Conservation (phyloP, 2,113 vertebrate genomes). For the Lethenteron camtschaticum region DNA sequence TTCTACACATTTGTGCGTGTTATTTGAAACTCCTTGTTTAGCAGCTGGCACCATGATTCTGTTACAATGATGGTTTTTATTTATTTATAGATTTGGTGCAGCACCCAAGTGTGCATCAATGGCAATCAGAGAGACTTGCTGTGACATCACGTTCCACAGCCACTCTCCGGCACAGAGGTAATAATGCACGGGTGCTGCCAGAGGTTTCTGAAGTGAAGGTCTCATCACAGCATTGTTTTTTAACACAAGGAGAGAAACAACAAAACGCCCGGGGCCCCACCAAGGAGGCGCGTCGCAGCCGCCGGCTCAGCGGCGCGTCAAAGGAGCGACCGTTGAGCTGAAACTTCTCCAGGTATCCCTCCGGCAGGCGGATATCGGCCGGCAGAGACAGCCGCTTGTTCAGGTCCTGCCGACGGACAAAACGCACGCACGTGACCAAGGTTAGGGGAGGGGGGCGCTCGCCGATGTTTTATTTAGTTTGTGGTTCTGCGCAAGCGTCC, state of each 20-base stretch:
- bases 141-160: not conserved
- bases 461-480: no score
- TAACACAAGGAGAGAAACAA: not conserved
- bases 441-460: no score
- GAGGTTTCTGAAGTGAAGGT: constrained; percentile 7
- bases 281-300: constrained; percentile 75
- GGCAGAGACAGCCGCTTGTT: constrained; percentile 91
- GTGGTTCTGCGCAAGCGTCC: no score
- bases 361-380: constrained; percentile 89
- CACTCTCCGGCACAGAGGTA: no score
- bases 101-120: constrained; percentile 7
- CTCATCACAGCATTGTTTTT: constrained; percentile 3
- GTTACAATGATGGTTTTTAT: no score
- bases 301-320: constrained; percentile 80
- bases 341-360: constrained; percentile 81
- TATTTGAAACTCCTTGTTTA: no score
- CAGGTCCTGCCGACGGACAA: constrained; percentile 39
- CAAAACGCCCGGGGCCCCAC: constrained; percentile 23
- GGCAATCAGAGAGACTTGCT: not conserved
- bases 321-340: constrained; percentile 83
- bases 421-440: not conserved
- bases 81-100: no score
- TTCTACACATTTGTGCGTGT: no score
- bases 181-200: not conserved
- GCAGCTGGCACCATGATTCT: no score